Percentiles rank a stretch among this genome's conserved stretches.
Evolutionary conservation across 92 coral and sea anemone species (phyloP).

Genomic region (Actinernus sp.): DNA sequence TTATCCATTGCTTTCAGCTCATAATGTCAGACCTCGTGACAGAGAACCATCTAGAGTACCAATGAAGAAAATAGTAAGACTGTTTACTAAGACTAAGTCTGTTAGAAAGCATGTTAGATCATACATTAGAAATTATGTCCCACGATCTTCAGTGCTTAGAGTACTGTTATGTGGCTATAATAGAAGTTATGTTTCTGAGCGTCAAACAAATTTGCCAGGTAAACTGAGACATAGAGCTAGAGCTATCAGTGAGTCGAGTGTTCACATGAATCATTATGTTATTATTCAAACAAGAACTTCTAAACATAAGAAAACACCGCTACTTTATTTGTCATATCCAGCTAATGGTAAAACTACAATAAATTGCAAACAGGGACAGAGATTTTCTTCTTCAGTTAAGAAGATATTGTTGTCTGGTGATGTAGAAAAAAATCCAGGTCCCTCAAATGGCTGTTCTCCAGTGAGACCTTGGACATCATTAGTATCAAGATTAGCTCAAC

Average conservation of each 20-base stretch:
- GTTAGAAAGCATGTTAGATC: neutral
- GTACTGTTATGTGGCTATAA: neutral
- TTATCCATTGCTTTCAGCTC: too few relatives aligned
- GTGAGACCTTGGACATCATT: neutral
- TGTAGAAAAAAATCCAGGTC: slow-evolving; percentile 60
- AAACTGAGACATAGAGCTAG: too few relatives aligned
- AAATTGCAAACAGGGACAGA: neutral
- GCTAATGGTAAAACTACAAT: neutral
- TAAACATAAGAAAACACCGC: slow-evolving; percentile 1
- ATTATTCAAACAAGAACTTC: neutral
- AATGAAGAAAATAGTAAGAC: neutral
- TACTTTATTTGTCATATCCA: neutral
- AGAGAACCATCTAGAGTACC: neutral
- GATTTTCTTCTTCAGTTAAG: neutral
- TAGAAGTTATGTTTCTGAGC: neutral
- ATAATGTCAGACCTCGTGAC: neutral
- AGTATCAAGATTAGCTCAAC: slow-evolving; percentile 30
- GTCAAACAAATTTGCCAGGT: too few relatives aligned
- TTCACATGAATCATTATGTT: neutral
- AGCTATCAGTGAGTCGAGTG: too few relatives aligned
- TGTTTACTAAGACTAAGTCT: neutral
- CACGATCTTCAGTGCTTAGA: neutral
- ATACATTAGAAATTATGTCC: neutral
- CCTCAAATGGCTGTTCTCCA: slow-evolving; percentile 11
- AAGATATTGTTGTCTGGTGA: slow-evolving; percentile 39